Conservation (phyloP, 2,113 vertebrate genomes). For the Furnarius figulus region DNA sequence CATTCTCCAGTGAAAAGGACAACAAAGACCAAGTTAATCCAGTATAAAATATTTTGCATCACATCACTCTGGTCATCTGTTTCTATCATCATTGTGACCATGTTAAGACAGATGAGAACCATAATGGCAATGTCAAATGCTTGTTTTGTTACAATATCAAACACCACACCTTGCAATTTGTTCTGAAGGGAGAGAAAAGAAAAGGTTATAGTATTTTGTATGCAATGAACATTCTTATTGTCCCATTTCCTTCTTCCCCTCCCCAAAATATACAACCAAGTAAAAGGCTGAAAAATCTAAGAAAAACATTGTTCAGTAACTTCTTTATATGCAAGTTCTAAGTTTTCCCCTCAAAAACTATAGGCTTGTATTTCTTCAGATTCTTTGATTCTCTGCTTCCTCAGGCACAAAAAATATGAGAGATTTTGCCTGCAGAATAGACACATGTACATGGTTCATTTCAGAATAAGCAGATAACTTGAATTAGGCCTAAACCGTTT, state of each 20-base stretch:
- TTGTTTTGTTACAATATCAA: slow-evolving; percentile 90
- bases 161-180: slow-evolving; percentile 89
- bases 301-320: background rate
- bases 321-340: background rate
- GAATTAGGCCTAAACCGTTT: background rate
- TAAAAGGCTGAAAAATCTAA: background rate
- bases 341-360: background rate
- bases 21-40: slow-evolving; percentile 88
- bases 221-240: background rate
- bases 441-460: background rate
- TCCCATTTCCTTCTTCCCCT: background rate
- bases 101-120: slow-evolving; percentile 94
- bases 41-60: slow-evolving; percentile 64
- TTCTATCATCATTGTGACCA: slow-evolving; percentile 98
- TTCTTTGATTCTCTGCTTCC: background rate
- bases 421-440: background rate
- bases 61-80: slow-evolving; percentile 73
- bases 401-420: background rate
- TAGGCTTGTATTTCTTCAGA: background rate
- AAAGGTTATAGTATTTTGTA: background rate
- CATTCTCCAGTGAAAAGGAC: slow-evolving; percentile 90
- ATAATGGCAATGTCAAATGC: slow-evolving; percentile 93
- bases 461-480: background rate
- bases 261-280: background rate
- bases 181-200: slow-evolving; percentile 80